phyloP scores from a whole-genome alignment of 2,113 vertebrate species.

The Actenoides hombroni region DNA sequence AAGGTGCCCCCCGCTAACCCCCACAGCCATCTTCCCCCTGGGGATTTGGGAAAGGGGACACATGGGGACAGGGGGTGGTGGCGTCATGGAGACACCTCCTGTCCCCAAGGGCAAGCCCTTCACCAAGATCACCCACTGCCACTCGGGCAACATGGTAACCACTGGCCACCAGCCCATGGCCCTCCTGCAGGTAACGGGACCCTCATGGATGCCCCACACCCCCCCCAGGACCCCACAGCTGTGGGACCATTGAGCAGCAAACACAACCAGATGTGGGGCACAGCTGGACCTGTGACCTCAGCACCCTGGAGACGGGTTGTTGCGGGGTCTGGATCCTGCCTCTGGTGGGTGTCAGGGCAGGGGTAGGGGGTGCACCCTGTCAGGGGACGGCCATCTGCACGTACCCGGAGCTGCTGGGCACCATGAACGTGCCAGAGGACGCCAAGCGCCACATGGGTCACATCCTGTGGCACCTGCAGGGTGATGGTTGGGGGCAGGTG shows the following conservation, averaged over 20 bases:
- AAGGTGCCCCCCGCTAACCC: not conserved
- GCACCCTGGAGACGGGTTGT: not conserved
- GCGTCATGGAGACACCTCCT: not conserved
- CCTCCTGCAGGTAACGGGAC: not conserved
- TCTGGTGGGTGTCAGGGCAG: not conserved
- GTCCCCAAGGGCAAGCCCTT: not conserved
- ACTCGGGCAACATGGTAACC: not conserved
- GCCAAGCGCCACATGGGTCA: too few species aligned
- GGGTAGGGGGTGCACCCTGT: not conserved
- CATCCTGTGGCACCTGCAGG: too few species aligned
- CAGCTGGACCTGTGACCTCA: not conserved
- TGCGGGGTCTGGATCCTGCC: not conserved
- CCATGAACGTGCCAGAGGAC: too few species aligned
- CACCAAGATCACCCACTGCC: not conserved
- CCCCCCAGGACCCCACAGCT: too few species aligned
- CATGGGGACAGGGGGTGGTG: not conserved
- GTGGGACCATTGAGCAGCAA: not conserved
- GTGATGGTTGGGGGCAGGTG: too few species aligned
- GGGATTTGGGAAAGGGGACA: not conserved
- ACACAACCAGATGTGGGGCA: not conserved
- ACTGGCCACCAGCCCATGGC: not conserved
- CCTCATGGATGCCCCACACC: not conserved
- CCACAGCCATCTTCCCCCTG: not conserved
- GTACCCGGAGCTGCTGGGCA: too few species aligned
- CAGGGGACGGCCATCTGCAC: not conserved